Evolutionary conservation across 2,113 vertebrate species (phyloP).

Genomic region (Danio rerio): GRCz12tu NC_133180.1:54413001-54413500

Average conservation of each 20-base stretch:
- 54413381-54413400: constrained; percentile 81
- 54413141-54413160: constrained; percentile 99
- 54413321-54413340: constrained; percentile 40
- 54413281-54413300: constrained; percentile 50
- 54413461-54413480: constrained; percentile 89
- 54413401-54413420: constrained; percentile 88
- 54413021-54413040: constrained; percentile 71
- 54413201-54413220: constrained; percentile 97
- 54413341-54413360: constrained; percentile 47
- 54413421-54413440: constrained; percentile 95
- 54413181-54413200: constrained; percentile 96
- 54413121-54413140: constrained; percentile 98
- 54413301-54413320: not conserved
- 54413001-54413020: constrained; percentile 57
- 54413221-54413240: constrained; percentile 98
- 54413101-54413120: constrained; percentile 98
- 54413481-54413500: constrained; percentile 89
- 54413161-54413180: constrained; percentile 93
- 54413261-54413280: constrained; percentile 64
- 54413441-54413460: constrained; percentile 86
- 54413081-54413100: constrained; percentile 94
- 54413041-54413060: constrained; percentile 90
- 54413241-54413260: constrained; percentile 87
- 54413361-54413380: constrained; percentile 48
- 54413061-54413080: constrained; percentile 98